Percentiles rank a stretch among this genome's conserved stretches.
Conservation (phyloP, 2,797 vertebrate species). For the Epinephelus awoara region DNA sequence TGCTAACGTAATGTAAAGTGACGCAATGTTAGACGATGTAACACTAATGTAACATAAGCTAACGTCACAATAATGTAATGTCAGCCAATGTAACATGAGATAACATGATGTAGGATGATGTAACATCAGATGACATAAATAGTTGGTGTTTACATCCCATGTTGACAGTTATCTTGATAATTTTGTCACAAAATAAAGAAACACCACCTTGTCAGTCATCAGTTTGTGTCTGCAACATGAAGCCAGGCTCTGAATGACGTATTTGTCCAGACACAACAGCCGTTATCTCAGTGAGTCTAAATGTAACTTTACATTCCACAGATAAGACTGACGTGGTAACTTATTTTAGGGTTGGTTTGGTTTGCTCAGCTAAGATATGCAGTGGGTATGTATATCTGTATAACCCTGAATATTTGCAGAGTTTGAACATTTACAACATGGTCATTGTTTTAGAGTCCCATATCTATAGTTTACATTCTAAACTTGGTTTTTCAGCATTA, state of each 20-base stretch:
- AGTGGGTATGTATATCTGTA: slow-evolving; percentile 7
- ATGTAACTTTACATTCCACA: slow-evolving; percentile 66
- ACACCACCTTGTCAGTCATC: no score
- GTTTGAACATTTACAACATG: background rate
- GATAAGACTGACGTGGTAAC: slow-evolving; percentile 61
- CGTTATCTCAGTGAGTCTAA: slow-evolving; percentile 62
- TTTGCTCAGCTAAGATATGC: slow-evolving; percentile 8
- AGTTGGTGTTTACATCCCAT: no score
- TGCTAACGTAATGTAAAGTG: no score
- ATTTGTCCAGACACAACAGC: slow-evolving; percentile 34
- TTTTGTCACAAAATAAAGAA: no score
- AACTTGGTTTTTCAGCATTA: background rate
- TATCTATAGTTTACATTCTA: background rate
- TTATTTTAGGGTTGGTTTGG: slow-evolving; percentile 55
- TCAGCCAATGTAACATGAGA: no score
- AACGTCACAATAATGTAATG: no score
- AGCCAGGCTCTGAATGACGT: background rate
- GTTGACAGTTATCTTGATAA: no score
- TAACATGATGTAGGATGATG: no score
- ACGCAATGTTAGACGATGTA: no score
- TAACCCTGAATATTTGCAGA: background rate
- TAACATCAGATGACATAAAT: no score
- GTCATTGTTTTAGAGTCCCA: background rate
- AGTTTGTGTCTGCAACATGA: no score
- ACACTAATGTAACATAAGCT: no score